Evolutionary conservation across 2,888 invertebrate species (phyloP), one percentile per base, ranked within the genome.

Genomic region (Esperia sulphurella): DNA sequence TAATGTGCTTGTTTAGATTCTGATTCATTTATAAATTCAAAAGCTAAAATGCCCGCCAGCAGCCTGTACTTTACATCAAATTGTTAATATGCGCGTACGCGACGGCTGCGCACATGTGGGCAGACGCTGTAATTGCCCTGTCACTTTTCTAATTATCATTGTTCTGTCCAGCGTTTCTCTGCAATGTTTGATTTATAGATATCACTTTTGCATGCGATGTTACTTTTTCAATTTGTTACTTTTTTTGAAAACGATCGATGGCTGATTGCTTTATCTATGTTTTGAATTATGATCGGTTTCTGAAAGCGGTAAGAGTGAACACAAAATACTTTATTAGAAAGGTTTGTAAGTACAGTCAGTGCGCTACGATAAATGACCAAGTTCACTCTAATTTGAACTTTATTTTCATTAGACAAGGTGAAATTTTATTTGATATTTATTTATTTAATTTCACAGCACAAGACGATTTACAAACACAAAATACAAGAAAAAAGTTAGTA

Each of bases 61-160:
- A 38, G 12, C 52, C 13, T 33, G 7, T 54, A 8, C 1, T 43
- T 59, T 48, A 31, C n/a, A 10, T 41, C 4, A 14, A 30, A 9
- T 49, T 50, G 47, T 61, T 68, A 65, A 46, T 65, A 68, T 70
- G 70, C 71, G 69, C 61, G 57, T 67, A 68, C 63, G 51, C 62
- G 61, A 57, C 59, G 62, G 55, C 64, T 48, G 67, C 52, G 73
- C 75, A 69, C 65, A 63, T 58, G 68, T 68, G 60, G 62, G 65
- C 68, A 68, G 65, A 71, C 75, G 67, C 54, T 53, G 68, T 83
- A 84, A 86, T 85, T 84, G 78, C 79, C 74, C 75, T 78, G 83
- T 83, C 84, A 85, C 84, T 85, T 85, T 85, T 75, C 72, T 82
- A 79, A 83, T 81, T 77, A 80, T 64, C 78, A 76, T 71, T 71